Base-by-base conservation (phyloP, 2,888 invertebrate species). In the Megamerina dolium region DNA sequence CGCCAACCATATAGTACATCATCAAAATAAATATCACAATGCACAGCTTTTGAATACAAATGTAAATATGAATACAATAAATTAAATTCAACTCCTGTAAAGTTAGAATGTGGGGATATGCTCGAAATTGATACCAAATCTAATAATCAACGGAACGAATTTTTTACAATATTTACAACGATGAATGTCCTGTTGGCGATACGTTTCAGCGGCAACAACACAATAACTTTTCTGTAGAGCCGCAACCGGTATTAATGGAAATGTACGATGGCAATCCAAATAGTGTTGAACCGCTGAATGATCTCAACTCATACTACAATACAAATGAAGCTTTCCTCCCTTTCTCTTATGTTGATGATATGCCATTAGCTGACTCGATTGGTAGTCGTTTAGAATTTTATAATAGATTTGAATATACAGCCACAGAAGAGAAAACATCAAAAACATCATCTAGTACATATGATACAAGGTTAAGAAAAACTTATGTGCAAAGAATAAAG, bases 381-480 rank as follows among this genome's bases (percentile, higher is more conserved):
- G 61, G 64, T 53, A 66, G 63, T 59, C 64, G 63, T 55, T 56
- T 66, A 61, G 64, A 64, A 50, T 64, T 65, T 61, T 64, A 60
- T 50, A 64, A 59, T 52, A 50, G 56, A 56, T 64, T 55, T 52
- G 62, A 59, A 51, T 62, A 62, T 62, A 54, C 57, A 47, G 61
- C 46, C 48, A 51, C 59, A 50, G 60, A 56, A 50, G 55, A 55
- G 53, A 23, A 23, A n/a, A n/a, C n/a, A n/a, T n/a, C n/a, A n/a
- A n/a, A n/a, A n/a, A n/a, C n/a, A n/a, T n/a, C n/a, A n/a, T n/a
- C n/a, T n/a, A n/a, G n/a, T n/a, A n/a, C n/a, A n/a, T n/a, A n/a
- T n/a, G n/a, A n/a, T n/a, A n/a, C n/a, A n/a, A n/a, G n/a, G n/a
- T n/a, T n/a, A n/a, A n/a, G n/a, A n/a, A n/a, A n/a, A n/a, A n/a